Evolutionary conservation across 2,888 invertebrate genomes (phyloP), one percentile per base, ranked within the genome.

Genomic region (Euproctis similis): DNA sequence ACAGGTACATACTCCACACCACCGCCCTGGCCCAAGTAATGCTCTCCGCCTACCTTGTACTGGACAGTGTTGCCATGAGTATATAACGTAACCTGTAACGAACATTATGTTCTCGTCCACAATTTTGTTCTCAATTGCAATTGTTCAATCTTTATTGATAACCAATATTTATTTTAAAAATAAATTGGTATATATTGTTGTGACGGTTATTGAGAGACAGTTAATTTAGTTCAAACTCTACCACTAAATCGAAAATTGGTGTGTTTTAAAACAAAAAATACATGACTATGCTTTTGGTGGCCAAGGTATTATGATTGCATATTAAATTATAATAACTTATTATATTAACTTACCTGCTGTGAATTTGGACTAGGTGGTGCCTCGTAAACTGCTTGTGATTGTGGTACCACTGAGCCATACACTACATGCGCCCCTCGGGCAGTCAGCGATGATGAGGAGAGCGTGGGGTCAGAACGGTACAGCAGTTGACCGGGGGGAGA

Each of bases 391-490:
- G 77, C 66, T 59, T 80, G 75, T 42, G 74, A 68, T 57, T 72
- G 80, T 39, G 73, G 73, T 51, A 70, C 74, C 42, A 77, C 73
- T 24, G 76, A 69, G 42, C 74, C 74, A 65, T 77, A 85, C 2
- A 84, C 73, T n/a, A 85, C 73, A 53, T 80, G 81, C 19, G 87
- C 77, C 19, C 78, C 82, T 28, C 86, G 85, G 39, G 87, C 60
- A 26, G 64, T 56, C 42, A 88, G 71, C n/a, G 85, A 86, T 1
- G 89, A 87, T 0, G 90, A 88, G 0, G 88, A 87, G 26, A 91
- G 71, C 24, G 89, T 89, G n/a, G 91, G 90, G 62, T 90, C 90
- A 35, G 85, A 85, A 42, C 89, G 88, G 62, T 88, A 89, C 54
- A 89, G 75, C 33, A 88, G 78, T 47, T 86, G 84, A 2, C 78